Evolutionary conservation across 2,797 vertebrate genomes (phyloP), one percentile per base, ranked within the genome.

Genomic region (Natrix natrix): DNA sequence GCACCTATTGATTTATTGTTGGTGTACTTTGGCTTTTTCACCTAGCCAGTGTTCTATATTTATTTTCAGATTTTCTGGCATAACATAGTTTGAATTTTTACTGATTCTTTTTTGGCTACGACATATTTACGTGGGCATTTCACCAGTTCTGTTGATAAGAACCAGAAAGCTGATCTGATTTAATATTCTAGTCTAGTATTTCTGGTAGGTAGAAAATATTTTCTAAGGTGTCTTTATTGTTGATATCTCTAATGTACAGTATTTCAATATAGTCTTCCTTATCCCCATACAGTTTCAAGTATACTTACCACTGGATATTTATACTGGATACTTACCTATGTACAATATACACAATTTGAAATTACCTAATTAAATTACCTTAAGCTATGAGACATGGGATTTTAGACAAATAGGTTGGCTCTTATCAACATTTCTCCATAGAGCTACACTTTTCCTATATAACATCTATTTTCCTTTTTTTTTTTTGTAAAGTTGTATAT

Each of bases 401-500:
- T 93, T 93, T 93, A 95, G 95, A 92, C 94, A 96, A 93, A 69
- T 92, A 93, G 92, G 32, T 93, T 93, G 93, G 56, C 83, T 94
- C 83, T 56, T 69, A 94, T 95, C 94, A 63, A 94, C 43, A 94
- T 95, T 95, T 89, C 16, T 83, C 3, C 74, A 43, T 22, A 26
- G 10, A 52, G n/a, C 16, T 61, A 48, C 37, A 83, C 52, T 61
- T 5, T 28, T 32, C 96, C 95, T 95, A 95, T 69, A 57, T 37
- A 16, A 8, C 48, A 94, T 96, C 63, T 93, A 91, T 95, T 96
- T 94, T 96, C 95, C 92, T 94, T 86, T 94, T 94, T 59, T 54
- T 94, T 94, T 55, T 59, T 94, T 93, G 94, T 94, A 96, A 97
- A 97, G 95, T 94, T 94, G 14, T 1, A 95, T 94, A 94, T 97